Base-by-base conservation (phyloP, 2,888 invertebrate genomes). In the Drosophila austrosaltans region DNA sequence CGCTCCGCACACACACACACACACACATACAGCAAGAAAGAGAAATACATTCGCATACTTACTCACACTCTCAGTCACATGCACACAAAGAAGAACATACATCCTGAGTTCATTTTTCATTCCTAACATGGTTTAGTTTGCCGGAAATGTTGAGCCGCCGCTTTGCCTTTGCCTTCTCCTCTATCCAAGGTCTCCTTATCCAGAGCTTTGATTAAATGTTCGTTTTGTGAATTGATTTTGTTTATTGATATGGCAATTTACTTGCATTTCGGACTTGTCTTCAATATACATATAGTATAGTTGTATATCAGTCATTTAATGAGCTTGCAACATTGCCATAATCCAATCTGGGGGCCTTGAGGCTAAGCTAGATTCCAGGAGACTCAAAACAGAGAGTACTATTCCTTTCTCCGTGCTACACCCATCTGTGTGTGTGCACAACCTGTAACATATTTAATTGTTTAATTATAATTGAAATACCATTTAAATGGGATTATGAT, bases 61-160 rank as follows among this genome's bases (percentile, higher is more conserved):
- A 8, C 36, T 36, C 36, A 36, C 36, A 36, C 36, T 36, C 36
- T 36, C 36, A 36, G 30, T 44, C 39, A 39, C 57, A 60, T 32
- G 25, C 53, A 16, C 25, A 36, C 36, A 57, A 48, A 48, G 48
- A 48, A 48, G 48, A 22, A 48, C 48, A 48, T 25, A 48, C 48
- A 48, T 48, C 48, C 64, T 75, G 81, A 82, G 81, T 86, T 89
- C 85, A 89, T 89, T 86, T 86, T 87, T 86, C 89, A 86, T 86
- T 89, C 87, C 74, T 79, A 85, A 75, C 87, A 86, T 87, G 85
- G 87, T 79, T 85, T 80, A 82, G 86, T 77, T 77, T 69, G 78
- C 89, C 87, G 89, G 89, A 86, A 87, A 86, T 89, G 85, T 89
- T 87, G 89, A 86, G 85, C 87, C 89, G 85, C 87, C 87, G 89